Conservation (phyloP, 2,113 vertebrate species). For the Cynoglossus semilaevis region DNA sequence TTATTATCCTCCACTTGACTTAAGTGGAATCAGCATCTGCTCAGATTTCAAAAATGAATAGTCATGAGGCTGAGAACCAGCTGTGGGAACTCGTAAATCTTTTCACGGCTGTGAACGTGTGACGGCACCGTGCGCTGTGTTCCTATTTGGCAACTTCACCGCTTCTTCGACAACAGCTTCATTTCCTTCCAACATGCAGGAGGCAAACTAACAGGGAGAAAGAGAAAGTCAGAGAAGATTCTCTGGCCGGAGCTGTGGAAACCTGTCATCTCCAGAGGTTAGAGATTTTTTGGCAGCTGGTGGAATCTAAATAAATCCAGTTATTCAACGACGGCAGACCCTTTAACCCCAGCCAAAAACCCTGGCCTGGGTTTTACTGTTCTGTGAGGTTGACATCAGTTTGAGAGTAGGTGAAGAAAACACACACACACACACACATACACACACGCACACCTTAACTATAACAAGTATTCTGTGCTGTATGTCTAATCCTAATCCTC, state of each 20-base stretch:
- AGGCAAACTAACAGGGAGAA: constrained; percentile 20
- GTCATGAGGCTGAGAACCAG: too few species aligned
- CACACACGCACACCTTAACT: too few species aligned
- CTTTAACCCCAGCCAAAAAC: constrained; percentile 38
- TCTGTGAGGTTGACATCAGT: constrained; percentile 26
- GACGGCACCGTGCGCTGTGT: too few species aligned
- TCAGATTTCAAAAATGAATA: too few species aligned
- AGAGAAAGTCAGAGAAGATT: neutral
- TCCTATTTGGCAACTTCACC: too few species aligned
- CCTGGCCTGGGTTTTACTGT: constrained; percentile 12
- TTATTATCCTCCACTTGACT: too few species aligned
- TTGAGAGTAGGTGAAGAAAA: constrained; percentile 21
- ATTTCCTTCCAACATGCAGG: constrained; percentile 16
- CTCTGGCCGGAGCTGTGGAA: constrained; percentile 38
- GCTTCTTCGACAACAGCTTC: constrained; percentile 32
- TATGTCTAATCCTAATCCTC: too few species aligned
- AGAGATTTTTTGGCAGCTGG: constrained; percentile 25
- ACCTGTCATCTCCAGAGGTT: constrained; percentile 38
- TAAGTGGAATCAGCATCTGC: too few species aligned
- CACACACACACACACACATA: too few species aligned
- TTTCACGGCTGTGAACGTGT: too few species aligned
- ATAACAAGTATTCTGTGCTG: too few species aligned
- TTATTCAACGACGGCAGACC: neutral
- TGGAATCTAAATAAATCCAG: constrained; percentile 40
- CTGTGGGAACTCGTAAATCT: too few species aligned